Conservation (phyloP, 2,113 vertebrate genomes). For the Paramormyrops kingsleyae region DNA sequence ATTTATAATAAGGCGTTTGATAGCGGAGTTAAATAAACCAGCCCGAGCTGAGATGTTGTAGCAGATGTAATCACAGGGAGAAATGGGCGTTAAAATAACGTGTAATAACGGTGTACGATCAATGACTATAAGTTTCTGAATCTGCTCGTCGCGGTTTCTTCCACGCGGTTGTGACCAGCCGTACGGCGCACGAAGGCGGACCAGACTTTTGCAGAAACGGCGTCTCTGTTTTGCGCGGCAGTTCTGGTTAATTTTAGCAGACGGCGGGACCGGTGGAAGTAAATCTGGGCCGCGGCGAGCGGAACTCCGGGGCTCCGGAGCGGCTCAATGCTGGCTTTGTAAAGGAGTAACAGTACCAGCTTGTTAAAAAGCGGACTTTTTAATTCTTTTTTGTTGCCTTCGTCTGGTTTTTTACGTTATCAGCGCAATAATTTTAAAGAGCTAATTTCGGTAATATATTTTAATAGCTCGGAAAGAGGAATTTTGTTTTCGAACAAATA, state of each 20-base stretch:
- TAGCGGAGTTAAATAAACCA: not conserved
- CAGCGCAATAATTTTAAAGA: not conserved
- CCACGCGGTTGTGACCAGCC: not conserved
- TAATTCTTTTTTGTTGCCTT: not conserved
- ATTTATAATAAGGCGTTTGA: not conserved
- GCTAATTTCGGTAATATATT: not conserved
- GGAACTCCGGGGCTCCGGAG: not conserved
- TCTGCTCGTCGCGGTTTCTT: too few relatives aligned
- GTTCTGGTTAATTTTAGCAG: not conserved
- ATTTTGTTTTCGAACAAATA: not conserved
- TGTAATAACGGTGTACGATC: not conserved
- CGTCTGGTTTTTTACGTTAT: not conserved
- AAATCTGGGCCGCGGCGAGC: not conserved
- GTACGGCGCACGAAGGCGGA: not conserved
- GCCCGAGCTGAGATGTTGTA: not conserved
- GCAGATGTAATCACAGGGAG: not conserved
- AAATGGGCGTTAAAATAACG: not conserved
- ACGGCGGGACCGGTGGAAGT: not conserved
- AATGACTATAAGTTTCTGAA: not conserved
- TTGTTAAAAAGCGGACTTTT: not conserved
- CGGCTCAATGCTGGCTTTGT: slow-evolving; percentile 16
- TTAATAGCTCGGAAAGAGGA: not conserved
- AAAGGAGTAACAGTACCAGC: not conserved
- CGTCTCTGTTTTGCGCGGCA: not conserved
- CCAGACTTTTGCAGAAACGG: not conserved